These are phyloP conservation scores for Pseudococcus viburni DNA, from an alignment of 2,888 invertebrate genomes.

Conservation along the genomic window DNA sequence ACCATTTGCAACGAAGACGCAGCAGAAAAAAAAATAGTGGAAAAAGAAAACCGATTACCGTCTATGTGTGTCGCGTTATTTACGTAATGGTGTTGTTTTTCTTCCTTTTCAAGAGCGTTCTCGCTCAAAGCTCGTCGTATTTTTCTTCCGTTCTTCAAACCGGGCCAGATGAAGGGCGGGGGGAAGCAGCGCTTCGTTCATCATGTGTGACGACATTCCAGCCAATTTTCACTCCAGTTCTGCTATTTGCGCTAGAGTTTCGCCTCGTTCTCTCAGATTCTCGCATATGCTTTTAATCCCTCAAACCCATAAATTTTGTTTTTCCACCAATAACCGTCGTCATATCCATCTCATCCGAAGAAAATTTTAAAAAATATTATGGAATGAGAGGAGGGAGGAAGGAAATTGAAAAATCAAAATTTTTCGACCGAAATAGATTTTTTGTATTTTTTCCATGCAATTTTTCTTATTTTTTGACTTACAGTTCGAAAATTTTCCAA, in stretches of 20 bases:
- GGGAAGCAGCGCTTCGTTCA: too few relatives aligned
- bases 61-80: constrained; percentile 17
- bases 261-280: background rate
- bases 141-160: constrained; percentile 2
- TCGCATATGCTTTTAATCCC: background rate
- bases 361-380: too few relatives aligned
- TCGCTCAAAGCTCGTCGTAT: constrained; percentile 12
- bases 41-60: constrained; percentile 27
- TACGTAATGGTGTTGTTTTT: constrained; percentile 22
- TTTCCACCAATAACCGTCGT: background rate
- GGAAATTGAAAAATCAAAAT: too few relatives aligned
- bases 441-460: too few relatives aligned
- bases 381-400: too few relatives aligned
- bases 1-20: background rate
- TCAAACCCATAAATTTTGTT: background rate
- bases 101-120: background rate
- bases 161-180: background rate
- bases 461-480: too few relatives aligned
- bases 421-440: too few relatives aligned
- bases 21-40: background rate
- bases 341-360: background rate
- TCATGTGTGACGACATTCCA: too few relatives aligned
- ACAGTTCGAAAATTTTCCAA: too few relatives aligned
- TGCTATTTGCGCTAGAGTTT: background rate
- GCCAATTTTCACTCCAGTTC: background rate